Percentiles rank a stretch among this genome's conserved stretches.
phyloP scores from a whole-genome alignment of 2,888 invertebrate genomes.

The Cephonodes hylas region DNA sequence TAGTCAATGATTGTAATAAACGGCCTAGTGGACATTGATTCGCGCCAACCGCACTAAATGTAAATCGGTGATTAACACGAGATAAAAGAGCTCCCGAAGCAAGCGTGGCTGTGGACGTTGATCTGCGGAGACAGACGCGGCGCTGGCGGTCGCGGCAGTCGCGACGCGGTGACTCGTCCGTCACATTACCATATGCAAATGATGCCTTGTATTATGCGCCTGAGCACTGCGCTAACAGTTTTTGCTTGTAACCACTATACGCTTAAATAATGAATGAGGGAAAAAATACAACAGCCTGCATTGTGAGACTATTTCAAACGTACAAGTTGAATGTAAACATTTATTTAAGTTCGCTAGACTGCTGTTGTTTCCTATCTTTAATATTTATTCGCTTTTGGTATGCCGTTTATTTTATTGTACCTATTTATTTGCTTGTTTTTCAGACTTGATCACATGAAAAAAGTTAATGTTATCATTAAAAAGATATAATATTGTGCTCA shows the following conservation, averaged over 20 bases:
- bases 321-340: neutral
- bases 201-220: slow-evolving; percentile 49
- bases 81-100: slow-evolving; percentile 4
- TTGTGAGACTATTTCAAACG: neutral
- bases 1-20: neutral
- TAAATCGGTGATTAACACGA: slow-evolving; percentile 3
- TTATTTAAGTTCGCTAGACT: neutral
- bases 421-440: neutral
- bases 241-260: slow-evolving; percentile 54
- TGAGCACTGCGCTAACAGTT: slow-evolving; percentile 57
- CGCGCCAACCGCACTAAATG: neutral
- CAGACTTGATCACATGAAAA: neutral
- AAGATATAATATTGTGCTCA: neutral
- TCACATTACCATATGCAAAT: slow-evolving; percentile 71
- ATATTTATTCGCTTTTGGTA: neutral
- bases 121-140: slow-evolving; percentile 19
- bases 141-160: slow-evolving; percentile 35
- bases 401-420: too few relatives aligned
- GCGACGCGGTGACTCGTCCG: slow-evolving; percentile 44
- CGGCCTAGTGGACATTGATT: neutral
- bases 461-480: neutral
- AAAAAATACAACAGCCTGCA: slow-evolving; percentile 30
- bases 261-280: slow-evolving; percentile 34
- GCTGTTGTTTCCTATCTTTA: neutral
- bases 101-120: neutral